Base-by-base conservation (phyloP, 64 coral and sea anemone species). In the Catalaphyllia jardinei region DNA sequence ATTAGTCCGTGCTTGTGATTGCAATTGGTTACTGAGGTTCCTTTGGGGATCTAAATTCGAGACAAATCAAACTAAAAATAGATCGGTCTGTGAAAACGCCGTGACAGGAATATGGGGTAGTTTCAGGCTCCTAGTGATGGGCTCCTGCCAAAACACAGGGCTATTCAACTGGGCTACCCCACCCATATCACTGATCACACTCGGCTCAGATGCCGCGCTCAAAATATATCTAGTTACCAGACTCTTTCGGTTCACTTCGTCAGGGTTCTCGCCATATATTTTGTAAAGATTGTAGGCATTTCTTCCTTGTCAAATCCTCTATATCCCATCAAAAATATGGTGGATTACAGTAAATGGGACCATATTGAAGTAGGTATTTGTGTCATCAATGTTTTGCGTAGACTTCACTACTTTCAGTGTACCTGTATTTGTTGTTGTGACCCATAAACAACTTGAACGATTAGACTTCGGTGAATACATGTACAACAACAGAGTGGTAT, bases 331-430 rank as follows among this genome's bases (percentile, higher is more conserved):
- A 30, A 51, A 92, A 92, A 63, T 79, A 98, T 98, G 96, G 96
- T 98, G 71, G 96, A 98, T 82, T 98, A 98, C 87, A 98, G 96
- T 62, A 92, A 91, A 31, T 98, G 96, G 96, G 96, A 98, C 63
- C 92, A 98, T 84, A 98, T 98, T 77, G 96, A 98, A 87, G 96
- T 98, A 92, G 67, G 54, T 73, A 19, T 24, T 24, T 54, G 10
- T 74, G 65, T 33, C 0, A 28, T 54, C 59, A 28, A 52, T 75
- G 8, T 67, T 24, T 52, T 8, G 18, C 10, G 46, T 69, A 35
- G 3, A 49, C 42, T 0, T 60, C 67, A 12, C 18, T 88, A 31
- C 22, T 24, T 46, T 67, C 54, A 57, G 15, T 57, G 10, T 42
- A 22, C 22, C 31, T 30, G 22, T 3, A 14, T 49, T 52, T 39